Conservation (phyloP, 2,888 invertebrate genomes). For the Caenorhabditis japonica region DNA sequence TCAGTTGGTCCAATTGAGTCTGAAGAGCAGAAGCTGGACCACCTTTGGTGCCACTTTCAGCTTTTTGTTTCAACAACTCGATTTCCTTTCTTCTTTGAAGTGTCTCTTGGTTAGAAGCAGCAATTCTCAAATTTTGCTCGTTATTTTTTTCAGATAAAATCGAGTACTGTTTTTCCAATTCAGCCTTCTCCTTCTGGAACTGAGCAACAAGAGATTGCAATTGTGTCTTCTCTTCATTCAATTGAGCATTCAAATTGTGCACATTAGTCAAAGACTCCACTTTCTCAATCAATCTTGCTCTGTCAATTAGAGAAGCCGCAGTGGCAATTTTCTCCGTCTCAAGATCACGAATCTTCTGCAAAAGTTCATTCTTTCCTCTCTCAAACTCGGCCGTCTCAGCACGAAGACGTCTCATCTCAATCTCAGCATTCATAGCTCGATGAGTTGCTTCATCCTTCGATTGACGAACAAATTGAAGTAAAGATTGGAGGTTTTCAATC, state of each 20-base stretch:
- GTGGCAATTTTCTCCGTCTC: constrained; percentile 45
- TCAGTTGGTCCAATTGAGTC: constrained; percentile 34
- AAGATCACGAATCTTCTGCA: constrained; percentile 45
- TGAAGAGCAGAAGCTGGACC: not conserved
- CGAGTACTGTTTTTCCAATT: constrained; percentile 10
- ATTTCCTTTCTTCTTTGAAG: constrained; percentile 39
- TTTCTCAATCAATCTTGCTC: constrained; percentile 48
- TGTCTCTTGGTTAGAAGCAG: constrained; percentile 22
- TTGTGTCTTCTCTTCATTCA: constrained; percentile 41
- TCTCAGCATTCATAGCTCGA: constrained; percentile 61
- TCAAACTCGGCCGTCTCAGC: constrained; percentile 56
- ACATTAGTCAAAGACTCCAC: constrained; percentile 38
- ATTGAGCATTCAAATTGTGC: constrained; percentile 39
- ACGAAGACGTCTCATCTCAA: constrained; percentile 55
- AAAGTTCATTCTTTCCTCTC: constrained; percentile 35
- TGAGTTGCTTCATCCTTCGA: constrained; percentile 53
- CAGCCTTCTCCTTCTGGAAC: constrained; percentile 34
- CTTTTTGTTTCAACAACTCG: constrained; percentile 39
- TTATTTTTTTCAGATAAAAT: constrained; percentile 18
- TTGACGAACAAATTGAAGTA: constrained; percentile 52
- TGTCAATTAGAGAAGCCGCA: constrained; percentile 39
- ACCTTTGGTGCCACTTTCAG: constrained; percentile 15
- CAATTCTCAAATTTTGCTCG: constrained; percentile 31
- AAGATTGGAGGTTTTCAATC: constrained; percentile 29
- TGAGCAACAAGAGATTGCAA: constrained; percentile 25